Base-by-base conservation (phyloP, 2,797 vertebrate species). In the Poeciliopsis infans region DNA sequence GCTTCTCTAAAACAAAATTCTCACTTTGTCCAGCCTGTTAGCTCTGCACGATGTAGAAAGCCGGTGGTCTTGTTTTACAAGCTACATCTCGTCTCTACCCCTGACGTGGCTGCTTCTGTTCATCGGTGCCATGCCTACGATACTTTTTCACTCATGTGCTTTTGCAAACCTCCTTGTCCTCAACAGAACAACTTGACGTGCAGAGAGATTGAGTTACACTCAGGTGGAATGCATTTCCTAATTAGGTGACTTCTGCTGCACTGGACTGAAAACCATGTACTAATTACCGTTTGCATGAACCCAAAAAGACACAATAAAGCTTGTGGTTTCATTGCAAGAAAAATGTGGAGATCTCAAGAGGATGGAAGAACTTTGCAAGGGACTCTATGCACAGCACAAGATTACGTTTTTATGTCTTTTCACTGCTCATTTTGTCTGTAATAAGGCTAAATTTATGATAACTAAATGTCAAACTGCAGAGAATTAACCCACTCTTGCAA, bases 371-470 rank as follows among this genome's bases (percentile, higher is more conserved):
- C 23, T 36, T 68, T 68, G 20, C 64, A 10, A 41, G 36, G 6
- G 6, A 5, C 2, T n/a, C 10, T 69, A 43, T 1, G 13, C 25
- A 73, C 71, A 12, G 8, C 5, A 53, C 6, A 31, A 72, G 16
- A 23, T 53, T 5, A 72, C 3, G 36, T 16, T 74, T 43, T 41
- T 10, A n/a, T 57, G 25, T 23, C 47, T 75, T 76, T 41, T 45
- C 69, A 51, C 23, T 6, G 13, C 5, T 11, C 61, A 81, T 28
- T 78, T 69, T 43, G 36, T 23, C 11, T 25, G 39, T 68, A 10
- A 45, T 71, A 55, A 82, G 75, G 69, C 80, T 89, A 69, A 89
- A 87, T 89, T 75, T 89, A 86, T 33, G 36, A 88, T 69, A 51
- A 46, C 43, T 79, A 75, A 86, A 87, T 85, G 76, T 41, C 73